Evolutionary conservation across 2,113 vertebrate genomes (phyloP).

Genomic region (Girardinichthys multiradiatus): DNA sequence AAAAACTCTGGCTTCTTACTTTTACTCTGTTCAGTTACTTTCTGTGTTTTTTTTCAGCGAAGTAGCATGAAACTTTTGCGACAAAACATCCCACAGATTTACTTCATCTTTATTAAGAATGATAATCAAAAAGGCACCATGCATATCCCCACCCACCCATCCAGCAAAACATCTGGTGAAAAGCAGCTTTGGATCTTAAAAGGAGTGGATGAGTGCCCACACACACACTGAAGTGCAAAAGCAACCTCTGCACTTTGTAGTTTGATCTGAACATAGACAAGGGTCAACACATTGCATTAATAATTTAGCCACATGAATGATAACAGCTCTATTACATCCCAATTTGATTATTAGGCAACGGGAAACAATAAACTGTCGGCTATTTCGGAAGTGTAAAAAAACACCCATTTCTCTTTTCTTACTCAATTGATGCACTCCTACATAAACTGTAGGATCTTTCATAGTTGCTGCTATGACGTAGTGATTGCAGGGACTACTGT

Average conservation of each 20-base stretch:
- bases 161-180: conserved; percentile 2
- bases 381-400: not conserved
- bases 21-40: too few relatives aligned
- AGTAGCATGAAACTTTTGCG: not conserved
- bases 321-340: conserved; percentile 4
- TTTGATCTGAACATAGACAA: conserved; percentile 45
- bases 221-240: conserved; percentile 12
- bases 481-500: not conserved
- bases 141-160: not conserved
- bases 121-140: not conserved
- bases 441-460: not conserved
- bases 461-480: not conserved
- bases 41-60: too few relatives aligned
- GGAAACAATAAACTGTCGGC: not conserved
- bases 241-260: conserved; percentile 66
- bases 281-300: conserved; percentile 53
- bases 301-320: conserved; percentile 64
- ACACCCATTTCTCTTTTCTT: too few relatives aligned
- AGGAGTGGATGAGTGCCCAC: not conserved
- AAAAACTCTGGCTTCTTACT: too few relatives aligned
- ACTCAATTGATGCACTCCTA: not conserved
- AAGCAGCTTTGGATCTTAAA: conserved; percentile 10
- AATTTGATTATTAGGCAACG: not conserved
- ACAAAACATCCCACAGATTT: not conserved
- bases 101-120: conserved; percentile 16